These are phyloP conservation scores for Sialis fuliginosa DNA, from an alignment of 2,888 invertebrate species.

Conservation along the genomic window DNA sequence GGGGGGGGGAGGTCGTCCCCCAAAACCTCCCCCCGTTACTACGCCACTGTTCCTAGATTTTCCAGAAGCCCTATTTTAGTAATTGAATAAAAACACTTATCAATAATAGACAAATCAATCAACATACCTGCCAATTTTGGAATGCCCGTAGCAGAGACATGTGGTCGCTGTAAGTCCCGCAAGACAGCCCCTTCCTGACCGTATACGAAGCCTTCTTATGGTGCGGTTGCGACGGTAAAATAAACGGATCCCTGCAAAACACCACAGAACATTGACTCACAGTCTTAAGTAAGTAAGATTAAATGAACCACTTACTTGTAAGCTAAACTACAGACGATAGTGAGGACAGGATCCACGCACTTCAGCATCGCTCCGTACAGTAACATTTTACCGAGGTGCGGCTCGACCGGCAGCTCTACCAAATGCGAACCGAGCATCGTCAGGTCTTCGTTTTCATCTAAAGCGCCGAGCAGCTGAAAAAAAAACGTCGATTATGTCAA, in stretches of 20 bases:
- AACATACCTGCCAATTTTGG: conserved; percentile 35
- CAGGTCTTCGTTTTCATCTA: conserved; percentile 70
- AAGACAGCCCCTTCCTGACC: conserved; percentile 49
- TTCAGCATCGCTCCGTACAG: conserved; percentile 77
- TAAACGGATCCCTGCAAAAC: conserved; percentile 48
- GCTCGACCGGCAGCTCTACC: conserved; percentile 82
- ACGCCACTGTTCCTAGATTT: too few relatives aligned
- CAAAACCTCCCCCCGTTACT: too few relatives aligned
- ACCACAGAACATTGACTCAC: too few relatives aligned
- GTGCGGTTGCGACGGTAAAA: conserved; percentile 49
- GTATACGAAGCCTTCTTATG: conserved; percentile 41
- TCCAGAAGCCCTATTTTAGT: neutral
- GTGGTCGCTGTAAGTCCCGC: conserved; percentile 75
- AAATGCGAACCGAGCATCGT: conserved; percentile 78
- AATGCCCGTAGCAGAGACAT: conserved; percentile 69
- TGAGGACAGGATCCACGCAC: conserved; percentile 83
- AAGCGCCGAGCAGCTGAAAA: conserved; percentile 66
- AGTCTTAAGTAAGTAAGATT: too few relatives aligned
- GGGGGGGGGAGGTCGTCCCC: too few relatives aligned
- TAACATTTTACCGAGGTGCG: conserved; percentile 80
- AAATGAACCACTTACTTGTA: conserved; percentile 50
- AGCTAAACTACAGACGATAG: conserved; percentile 74
- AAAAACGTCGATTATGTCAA: conserved; percentile 7
- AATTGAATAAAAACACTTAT: neutral
- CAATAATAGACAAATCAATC: conserved; percentile 1